Conservation (phyloP, 1,140 invertebrate species). For the Piezodorus guildinii region DNA sequence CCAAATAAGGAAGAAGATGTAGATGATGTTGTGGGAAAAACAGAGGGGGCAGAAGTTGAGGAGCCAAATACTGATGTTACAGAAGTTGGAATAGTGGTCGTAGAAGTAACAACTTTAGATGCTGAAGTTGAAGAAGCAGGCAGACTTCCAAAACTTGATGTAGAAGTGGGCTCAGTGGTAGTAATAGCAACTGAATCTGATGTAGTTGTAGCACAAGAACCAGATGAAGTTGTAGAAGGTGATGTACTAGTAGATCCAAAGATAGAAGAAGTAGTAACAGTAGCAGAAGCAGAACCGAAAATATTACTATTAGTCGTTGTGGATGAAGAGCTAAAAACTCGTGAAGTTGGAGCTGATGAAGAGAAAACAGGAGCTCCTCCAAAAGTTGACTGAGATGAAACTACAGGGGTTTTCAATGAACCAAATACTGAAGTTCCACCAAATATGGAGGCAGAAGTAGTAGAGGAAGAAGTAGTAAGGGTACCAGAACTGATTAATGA, state of each 20-base stretch:
- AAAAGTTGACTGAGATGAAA: not conserved
- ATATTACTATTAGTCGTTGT: not conserved
- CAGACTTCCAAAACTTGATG: not conserved
- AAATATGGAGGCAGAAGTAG: slow-evolving; percentile 3
- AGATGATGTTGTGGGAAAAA: not conserved
- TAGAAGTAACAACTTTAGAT: not conserved
- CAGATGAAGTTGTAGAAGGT: not conserved
- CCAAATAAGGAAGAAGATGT: not conserved
- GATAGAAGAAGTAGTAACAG: not conserved
- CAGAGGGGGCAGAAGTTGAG: slow-evolving; percentile 2
- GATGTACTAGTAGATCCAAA: not conserved
- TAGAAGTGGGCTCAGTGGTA: not conserved
- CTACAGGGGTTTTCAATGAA: not conserved
- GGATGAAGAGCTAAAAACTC: not conserved
- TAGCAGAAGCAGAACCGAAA: not conserved
- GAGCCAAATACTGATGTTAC: slow-evolving; percentile 10
- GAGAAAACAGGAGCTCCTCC: not conserved
- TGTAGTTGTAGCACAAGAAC: not conserved
- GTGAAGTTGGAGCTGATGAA: not conserved
- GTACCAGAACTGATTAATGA: slow-evolving; percentile 3
- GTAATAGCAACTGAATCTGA: not conserved
- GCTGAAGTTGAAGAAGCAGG: not conserved
- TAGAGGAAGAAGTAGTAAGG: not conserved
- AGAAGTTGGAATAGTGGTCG: not conserved
- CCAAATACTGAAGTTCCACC: not conserved